Base-by-base conservation (phyloP, 1,140 invertebrate genomes). In the Hetaerina americana region DNA sequence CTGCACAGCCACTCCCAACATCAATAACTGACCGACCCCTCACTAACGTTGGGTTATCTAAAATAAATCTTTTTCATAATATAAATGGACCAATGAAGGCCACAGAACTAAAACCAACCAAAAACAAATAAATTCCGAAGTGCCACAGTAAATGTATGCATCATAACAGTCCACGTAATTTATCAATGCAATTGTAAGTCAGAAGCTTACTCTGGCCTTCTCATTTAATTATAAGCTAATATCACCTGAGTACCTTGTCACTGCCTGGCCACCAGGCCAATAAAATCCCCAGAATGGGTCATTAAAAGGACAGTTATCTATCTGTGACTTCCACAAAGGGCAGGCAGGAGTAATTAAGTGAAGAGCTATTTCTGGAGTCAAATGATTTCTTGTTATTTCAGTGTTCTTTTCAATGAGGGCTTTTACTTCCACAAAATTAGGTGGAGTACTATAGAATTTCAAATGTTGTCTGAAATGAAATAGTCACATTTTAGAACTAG, bases 241-340 rank as follows among this genome's bases (percentile, higher is more conserved):
- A n/a, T n/a, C n/a, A n/a, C n/a, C n/a, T n/a, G n/a, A n/a, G n/a
- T 31, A 86, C 81, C 83, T 83, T 0, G 82, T 78, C 27, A 84
- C 78, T 31, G 81, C 84, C 71, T 87, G 85, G 3, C 85, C 86
- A 0, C 86, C 86, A 0, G 85, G 85, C 85, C 86, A 87, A 73
- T 86, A 87, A 76, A 87, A 86, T 0, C 82, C 84, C 84, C 85
- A 87, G 75, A 83, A 86, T 0, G 85, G 85, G 49, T 87, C 71
- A 26, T 74, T 72, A 31, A 84, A 82, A 0, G 80, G 77, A 0
- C 76, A 74, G 26, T 78, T 70, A 5, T 79, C 75, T 2, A 71
- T 74, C 0, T 75, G 76, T 0, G 80, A 79, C 3, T 77, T 76
- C 79, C 85, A 87, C 0, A 87, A 74, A 0, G 80, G 75, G 74